phyloP scores from a whole-genome alignment of 2,113 vertebrate genomes.

The Chelonoidis abingdonii region DNA sequence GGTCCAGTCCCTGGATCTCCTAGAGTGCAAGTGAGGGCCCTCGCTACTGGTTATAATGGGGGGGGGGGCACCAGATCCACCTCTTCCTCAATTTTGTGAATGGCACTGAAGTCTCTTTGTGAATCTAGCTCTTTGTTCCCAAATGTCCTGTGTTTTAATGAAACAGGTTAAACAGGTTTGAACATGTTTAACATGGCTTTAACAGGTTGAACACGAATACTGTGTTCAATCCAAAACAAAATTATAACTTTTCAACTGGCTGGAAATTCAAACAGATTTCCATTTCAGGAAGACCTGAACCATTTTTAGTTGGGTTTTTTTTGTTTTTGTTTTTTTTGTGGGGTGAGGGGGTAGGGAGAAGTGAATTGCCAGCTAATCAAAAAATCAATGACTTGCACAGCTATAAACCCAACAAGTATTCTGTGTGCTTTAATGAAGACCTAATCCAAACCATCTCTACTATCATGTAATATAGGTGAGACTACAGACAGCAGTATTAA shows the following conservation, averaged over 20 bases:
- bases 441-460: neutral
- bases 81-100: neutral
- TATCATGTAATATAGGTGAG: neutral
- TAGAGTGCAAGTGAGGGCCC: neutral
- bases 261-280: neutral
- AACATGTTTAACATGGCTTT: neutral
- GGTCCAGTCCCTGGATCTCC: neutral
- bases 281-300: neutral
- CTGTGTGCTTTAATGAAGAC: neutral
- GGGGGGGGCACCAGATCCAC: neutral
- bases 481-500: neutral
- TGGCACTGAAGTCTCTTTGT: neutral
- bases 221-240: neutral
- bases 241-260: neutral
- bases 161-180: neutral
- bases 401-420: neutral
- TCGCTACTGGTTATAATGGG: neutral
- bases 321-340: too few relatives aligned
- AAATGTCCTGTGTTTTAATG: neutral
- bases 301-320: neutral
- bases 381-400: neutral
- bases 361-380: neutral
- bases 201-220: neutral
- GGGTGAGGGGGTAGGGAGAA: rapidly evolving
- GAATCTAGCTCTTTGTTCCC: neutral